Percentiles rank a stretch among this genome's conserved stretches.
Evolutionary conservation across 2,888 invertebrate species (phyloP).

Genomic region (Antitype chi): DNA sequence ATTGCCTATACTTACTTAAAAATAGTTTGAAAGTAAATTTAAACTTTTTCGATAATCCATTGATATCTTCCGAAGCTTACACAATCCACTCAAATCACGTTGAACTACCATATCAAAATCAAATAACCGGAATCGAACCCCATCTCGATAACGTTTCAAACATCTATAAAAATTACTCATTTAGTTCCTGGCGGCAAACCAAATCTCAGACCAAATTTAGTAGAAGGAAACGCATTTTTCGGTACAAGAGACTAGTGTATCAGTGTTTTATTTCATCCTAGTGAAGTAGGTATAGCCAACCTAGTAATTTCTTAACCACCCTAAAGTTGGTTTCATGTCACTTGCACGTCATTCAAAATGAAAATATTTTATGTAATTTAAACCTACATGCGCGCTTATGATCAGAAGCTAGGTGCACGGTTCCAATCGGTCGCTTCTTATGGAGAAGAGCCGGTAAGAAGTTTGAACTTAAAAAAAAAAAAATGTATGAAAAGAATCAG

Average conservation of each 20-base stretch:
- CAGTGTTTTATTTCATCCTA: constrained; percentile 13
- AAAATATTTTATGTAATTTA: too few relatives aligned
- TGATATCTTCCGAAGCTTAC: neutral
- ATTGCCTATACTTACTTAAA: neutral
- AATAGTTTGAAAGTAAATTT: neutral
- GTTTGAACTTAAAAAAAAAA: too few relatives aligned
- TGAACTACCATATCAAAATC: constrained; percentile 46
- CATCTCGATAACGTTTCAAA: constrained; percentile 43
- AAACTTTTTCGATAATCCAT: neutral
- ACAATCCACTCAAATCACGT: constrained; percentile 28
- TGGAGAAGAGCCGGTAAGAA: too few relatives aligned
- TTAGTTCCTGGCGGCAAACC: constrained; percentile 56
- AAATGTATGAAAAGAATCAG: too few relatives aligned
- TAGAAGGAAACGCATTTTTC: constrained; percentile 36
- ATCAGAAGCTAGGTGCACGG: too few relatives aligned
- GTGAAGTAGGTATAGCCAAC: too few relatives aligned
- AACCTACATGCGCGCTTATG: too few relatives aligned
- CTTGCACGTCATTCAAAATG: neutral
- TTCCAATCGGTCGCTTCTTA: too few relatives aligned
- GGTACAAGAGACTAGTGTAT: constrained; percentile 1
- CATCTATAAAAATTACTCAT: constrained; percentile 53
- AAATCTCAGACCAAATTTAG: constrained; percentile 34
- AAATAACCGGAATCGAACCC: constrained; percentile 44
- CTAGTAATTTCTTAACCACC: neutral
- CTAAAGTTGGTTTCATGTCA: neutral